phyloP scores from a whole-genome alignment of 2,113 vertebrate genomes.

The Neoarius graeffei region DNA sequence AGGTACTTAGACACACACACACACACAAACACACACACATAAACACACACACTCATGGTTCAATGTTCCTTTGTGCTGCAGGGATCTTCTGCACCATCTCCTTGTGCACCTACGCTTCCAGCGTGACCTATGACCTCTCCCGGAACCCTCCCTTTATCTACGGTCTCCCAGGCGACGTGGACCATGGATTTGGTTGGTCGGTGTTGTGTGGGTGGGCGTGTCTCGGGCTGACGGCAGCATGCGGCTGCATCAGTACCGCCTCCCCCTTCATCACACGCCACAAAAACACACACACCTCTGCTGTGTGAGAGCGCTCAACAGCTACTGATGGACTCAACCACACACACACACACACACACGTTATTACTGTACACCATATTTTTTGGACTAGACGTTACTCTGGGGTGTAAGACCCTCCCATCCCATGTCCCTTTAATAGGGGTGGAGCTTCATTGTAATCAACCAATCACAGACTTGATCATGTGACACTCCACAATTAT shows the following conservation, averaged over 20 bases:
- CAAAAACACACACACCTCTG: constrained; percentile 78
- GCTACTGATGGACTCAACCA: constrained; percentile 4
- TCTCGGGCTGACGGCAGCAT: constrained; percentile 78
- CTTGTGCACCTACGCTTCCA: constrained; percentile 83
- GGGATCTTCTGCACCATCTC: constrained; percentile 89
- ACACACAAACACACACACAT: background rate
- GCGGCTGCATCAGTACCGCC: constrained; percentile 81
- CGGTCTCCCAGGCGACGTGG: constrained; percentile 79
- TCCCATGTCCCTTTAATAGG: background rate
- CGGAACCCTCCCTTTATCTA: constrained; percentile 82
- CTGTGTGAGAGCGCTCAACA: constrained; percentile 63
- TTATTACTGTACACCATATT: background rate
- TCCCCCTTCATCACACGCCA: constrained; percentile 78
- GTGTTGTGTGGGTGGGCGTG: constrained; percentile 84
- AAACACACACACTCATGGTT: background rate
- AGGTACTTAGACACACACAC: constrained; percentile 66
- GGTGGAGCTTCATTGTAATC: background rate
- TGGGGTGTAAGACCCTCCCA: background rate
- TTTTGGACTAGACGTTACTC: background rate
- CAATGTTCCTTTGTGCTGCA: constrained; percentile 47
- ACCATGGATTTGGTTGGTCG: constrained; percentile 85
- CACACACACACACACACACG: background rate
- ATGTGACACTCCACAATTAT: background rate
- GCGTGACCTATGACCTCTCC: constrained; percentile 82
- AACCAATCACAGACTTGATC: constrained; percentile 3